These are phyloP conservation scores for Silvanus unidentatus DNA, from an alignment of 2,888 invertebrate genomes.

Conservation along the genomic window DNA sequence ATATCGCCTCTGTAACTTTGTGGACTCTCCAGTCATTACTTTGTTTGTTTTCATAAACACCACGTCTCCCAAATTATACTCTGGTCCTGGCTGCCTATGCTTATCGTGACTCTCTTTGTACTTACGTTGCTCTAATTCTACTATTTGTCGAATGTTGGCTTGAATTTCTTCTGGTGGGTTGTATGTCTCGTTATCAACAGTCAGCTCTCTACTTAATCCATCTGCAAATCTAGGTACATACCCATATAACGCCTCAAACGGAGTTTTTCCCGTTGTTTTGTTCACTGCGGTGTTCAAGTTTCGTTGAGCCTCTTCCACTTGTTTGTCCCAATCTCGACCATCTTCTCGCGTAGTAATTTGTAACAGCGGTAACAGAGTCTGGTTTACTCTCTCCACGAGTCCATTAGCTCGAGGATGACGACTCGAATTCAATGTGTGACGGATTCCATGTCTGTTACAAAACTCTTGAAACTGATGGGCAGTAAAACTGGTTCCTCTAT, in stretches of 20 bases:
- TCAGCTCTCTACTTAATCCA: conserved; percentile 2
- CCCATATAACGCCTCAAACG: conserved; percentile 18
- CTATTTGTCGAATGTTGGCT: no score
- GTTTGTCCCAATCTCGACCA: conserved; percentile 12
- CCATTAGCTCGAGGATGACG: conserved; percentile 24
- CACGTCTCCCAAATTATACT: conserved; percentile 6
- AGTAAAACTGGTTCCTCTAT: conserved; percentile 20
- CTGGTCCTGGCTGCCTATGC: neutral
- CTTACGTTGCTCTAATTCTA: neutral
- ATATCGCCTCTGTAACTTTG: conserved; percentile 6
- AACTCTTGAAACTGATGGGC: conserved; percentile 4
- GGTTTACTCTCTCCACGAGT: conserved; percentile 17
- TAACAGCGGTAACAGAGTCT: conserved; percentile 13
- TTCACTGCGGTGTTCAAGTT: conserved; percentile 17
- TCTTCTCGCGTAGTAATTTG: neutral
- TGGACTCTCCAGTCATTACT: conserved; percentile 6
- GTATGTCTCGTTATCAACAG: neutral
- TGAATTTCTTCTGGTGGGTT: neutral
- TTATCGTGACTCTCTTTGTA: neutral
- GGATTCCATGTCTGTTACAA: conserved; percentile 13
- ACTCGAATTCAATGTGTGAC: conserved; percentile 16
- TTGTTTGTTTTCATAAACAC: conserved; percentile 2
- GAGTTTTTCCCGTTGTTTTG: conserved; percentile 18
- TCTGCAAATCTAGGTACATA: conserved; percentile 11
- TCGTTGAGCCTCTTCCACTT: conserved; percentile 14